Base-by-base conservation (phyloP, 2,113 vertebrate species). In the Eubucco bourcierii region DNA sequence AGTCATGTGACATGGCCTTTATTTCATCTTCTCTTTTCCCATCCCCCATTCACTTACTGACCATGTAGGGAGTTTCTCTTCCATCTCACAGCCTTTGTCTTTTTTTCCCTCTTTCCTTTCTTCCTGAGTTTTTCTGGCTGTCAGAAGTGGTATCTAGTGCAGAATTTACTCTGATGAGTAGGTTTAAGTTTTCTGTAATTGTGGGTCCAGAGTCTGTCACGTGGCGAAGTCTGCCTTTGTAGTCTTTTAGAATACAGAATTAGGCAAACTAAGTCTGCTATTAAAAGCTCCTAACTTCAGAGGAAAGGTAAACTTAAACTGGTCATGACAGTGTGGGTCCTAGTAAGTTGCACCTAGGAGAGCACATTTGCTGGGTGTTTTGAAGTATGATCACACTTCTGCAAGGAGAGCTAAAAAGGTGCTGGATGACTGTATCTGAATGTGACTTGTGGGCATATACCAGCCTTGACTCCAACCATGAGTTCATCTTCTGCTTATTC, bases 1-100 rank as follows among this genome's bases (percentile, higher is more conserved):
- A 91, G 86, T 50, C 88, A 87, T 68, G 71, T 80, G 50, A 64
- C 70, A 25, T 73, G 89, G 68, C 70, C 72, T 80, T 89, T 93
- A 64, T 68, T 95, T 66, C 47, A 66, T 73, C 61, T 74, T 65
- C 46, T 80, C 63, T 71, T 82, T 80, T 59, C 77, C 76, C 86
- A 91, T 75, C 70, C 67, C 79, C 89, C 92, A 18, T 65, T 55
- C 78, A 71, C 75, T 3, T 47, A 41, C 58, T 33, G 74, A 53
- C 20, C 4, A 0, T 78, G 56, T 94, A 92, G 81, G 70, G 72
- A 71, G 15, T 64, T 87, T 92, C 28, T 15, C 19, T 87, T 85
- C 25, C 64, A 52, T 71, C n/a, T 90, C 33, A 64, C 19, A 72
- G 6, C 15, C 20, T n/a, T 72, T 65, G 90, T 41, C 7, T 52